Evolutionary conservation across 2,113 vertebrate genomes (phyloP).

Genomic region (Prionailurus viverrinus): DNA sequence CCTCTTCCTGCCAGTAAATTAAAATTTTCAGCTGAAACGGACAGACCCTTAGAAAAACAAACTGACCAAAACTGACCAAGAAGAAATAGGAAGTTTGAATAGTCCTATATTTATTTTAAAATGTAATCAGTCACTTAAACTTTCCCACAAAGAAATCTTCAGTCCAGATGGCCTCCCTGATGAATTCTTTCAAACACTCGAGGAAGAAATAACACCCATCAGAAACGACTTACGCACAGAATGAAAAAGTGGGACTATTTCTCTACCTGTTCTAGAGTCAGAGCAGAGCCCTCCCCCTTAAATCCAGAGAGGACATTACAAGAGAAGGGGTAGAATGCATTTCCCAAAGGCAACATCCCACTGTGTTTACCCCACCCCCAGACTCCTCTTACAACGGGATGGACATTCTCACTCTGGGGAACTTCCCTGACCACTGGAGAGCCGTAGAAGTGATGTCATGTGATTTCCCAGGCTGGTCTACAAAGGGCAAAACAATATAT

Average conservation of each 20-base stretch:
- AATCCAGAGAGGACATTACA: neutral
- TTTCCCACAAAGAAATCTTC: neutral
- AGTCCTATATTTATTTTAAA: neutral
- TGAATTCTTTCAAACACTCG: neutral
- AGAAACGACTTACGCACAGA: neutral
- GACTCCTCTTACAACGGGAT: too few relatives aligned
- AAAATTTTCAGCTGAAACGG: neutral
- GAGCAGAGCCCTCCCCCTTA: too few relatives aligned
- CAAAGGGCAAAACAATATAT: neutral
- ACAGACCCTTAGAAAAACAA: neutral
- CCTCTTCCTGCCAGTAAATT: neutral
- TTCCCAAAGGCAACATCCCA: neutral
- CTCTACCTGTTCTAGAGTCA: neutral
- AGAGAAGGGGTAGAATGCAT: neutral
- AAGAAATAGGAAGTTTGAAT: neutral
- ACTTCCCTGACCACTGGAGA: neutral
- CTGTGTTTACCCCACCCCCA: neutral
- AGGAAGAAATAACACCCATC: neutral
- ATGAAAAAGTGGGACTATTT: neutral
- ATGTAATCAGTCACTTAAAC: neutral
- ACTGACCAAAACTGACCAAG: neutral
- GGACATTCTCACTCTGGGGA: neutral
- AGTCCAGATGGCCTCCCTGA: neutral
- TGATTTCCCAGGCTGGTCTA: neutral
- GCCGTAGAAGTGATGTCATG: rapidly evolving